Conservation (phyloP, 2,888 invertebrate species). For the Seira sanloemensis region DNA sequence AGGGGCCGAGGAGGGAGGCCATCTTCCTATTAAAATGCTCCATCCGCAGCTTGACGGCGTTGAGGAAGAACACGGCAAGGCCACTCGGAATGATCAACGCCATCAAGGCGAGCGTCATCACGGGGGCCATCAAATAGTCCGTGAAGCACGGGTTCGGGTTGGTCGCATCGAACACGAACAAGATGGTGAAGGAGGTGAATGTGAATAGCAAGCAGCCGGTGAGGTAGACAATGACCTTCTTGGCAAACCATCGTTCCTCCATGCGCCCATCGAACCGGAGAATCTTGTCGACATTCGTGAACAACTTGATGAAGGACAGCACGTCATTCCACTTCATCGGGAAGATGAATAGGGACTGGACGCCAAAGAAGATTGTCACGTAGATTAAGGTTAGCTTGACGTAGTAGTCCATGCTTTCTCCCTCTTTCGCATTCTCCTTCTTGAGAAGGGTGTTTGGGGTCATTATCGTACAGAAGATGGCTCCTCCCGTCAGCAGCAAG, state of each 20-base stretch:
- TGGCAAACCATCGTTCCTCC: constrained; percentile 59
- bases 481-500: constrained; percentile 58
- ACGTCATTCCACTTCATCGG: constrained; percentile 57
- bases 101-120: constrained; percentile 52
- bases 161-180: constrained; percentile 54
- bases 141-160: constrained; percentile 7
- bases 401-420: constrained; percentile 60
- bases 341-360: constrained; percentile 68
- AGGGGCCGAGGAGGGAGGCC: constrained; percentile 39
- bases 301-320: constrained; percentile 63
- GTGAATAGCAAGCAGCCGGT: constrained; percentile 28
- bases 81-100: constrained; percentile 60
- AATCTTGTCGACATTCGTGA: constrained; percentile 67
- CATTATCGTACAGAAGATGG: constrained; percentile 45
- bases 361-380: constrained; percentile 58
- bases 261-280: constrained; percentile 64
- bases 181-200: constrained; percentile 25
- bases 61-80: constrained; percentile 67
- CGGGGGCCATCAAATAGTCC: constrained; percentile 61
- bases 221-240: constrained; percentile 30
- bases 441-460: neutral
- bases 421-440: constrained; percentile 3
- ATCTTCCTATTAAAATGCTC: constrained; percentile 67
- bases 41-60: constrained; percentile 63
- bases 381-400: constrained; percentile 60